Base-by-base conservation (phyloP, 2,797 vertebrate genomes). In the Semaprochilodus insignis region DNA sequence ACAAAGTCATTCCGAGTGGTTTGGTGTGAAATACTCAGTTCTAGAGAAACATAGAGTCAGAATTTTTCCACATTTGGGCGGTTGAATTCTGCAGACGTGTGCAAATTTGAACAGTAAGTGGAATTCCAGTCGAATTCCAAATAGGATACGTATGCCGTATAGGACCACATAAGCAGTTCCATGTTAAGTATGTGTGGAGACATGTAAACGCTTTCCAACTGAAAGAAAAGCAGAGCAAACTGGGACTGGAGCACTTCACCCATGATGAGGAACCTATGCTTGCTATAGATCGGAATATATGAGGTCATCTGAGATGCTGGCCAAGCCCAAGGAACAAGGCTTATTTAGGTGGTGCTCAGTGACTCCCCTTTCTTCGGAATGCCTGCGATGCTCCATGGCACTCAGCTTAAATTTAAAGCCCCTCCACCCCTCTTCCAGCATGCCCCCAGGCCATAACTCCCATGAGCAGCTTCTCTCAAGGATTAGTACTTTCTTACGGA, bases 271-370 rank as follows among this genome's bases (percentile, higher is more conserved):
- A 48, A 48, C 44, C 44, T 48, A 1, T 48, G 44, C 25, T 77
- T 63, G n/a, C 23, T 44, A 59, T 48, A 66, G 55, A 66, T 67
- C 17, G 55, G 67, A 65, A 73, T 54, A 34, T 65, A 19, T 54
- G 65, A 7, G 76, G 60, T 67, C 76, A 25, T 57, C 21, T 1
- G 76, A 78, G 82, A 60, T 54, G 55, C 36, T 60, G 77, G 69
- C 19, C 62, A 54, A 62, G 54, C 52, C 36, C 23, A 13, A 60
- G 48, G 6, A 73, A 23, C 51, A 48, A 21, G 54, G 27, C 67
- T 73, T 52, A 66, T 78, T 83, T 65, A 44, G 48, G 67, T 76
- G 73, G 19, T 73, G 31, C 14, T 19, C 19, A 17, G 34, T 25
- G 23, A 17, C 25, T n/a, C 63, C 57, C 15, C 74, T 34, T 34